Percentiles rank a stretch among this genome's conserved stretches.
Evolutionary conservation across 2,888 invertebrate genomes (phyloP).

Genomic region (Atrina japonica): DNA sequence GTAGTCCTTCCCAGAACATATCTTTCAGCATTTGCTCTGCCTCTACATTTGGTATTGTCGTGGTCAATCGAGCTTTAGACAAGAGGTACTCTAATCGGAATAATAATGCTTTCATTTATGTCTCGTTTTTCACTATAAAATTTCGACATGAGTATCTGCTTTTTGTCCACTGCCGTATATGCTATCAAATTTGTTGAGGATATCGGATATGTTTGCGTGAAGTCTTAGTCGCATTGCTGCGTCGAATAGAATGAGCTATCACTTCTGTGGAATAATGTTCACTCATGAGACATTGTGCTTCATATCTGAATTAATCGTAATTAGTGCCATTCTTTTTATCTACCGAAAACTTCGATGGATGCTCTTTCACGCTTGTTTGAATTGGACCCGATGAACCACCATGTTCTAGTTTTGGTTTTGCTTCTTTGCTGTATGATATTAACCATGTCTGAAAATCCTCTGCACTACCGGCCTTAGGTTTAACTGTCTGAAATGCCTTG

Average conservation of each 20-base stretch:
- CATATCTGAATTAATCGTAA: constrained; percentile 13
- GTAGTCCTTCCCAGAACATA: too few species aligned
- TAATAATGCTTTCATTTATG: constrained; percentile 1
- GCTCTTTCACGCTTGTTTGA: background rate
- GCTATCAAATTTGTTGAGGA: too few species aligned
- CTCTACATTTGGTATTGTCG: background rate
- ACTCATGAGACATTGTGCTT: constrained; percentile 10
- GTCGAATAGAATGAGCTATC: too few species aligned
- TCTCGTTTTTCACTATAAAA: constrained; percentile 14
- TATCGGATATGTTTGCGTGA: too few species aligned
- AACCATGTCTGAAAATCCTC: background rate
- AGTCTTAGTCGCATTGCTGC: too few species aligned
- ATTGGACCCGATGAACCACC: background rate
- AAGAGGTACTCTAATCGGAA: constrained; percentile 13
- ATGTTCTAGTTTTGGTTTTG: background rate
- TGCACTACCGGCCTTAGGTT: background rate
- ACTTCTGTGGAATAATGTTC: too few species aligned
- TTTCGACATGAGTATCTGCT: background rate
- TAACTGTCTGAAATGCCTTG: background rate
- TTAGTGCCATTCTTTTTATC: constrained; percentile 6
- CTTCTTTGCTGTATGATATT: background rate
- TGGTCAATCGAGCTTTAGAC: background rate
- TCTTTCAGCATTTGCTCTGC: constrained; percentile 2
- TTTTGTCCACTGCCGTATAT: too few species aligned
- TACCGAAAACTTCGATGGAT: background rate